These are phyloP conservation scores for Leuciscus idus DNA, from an alignment of 2,113 vertebrate species.

Conservation along the genomic window DNA sequence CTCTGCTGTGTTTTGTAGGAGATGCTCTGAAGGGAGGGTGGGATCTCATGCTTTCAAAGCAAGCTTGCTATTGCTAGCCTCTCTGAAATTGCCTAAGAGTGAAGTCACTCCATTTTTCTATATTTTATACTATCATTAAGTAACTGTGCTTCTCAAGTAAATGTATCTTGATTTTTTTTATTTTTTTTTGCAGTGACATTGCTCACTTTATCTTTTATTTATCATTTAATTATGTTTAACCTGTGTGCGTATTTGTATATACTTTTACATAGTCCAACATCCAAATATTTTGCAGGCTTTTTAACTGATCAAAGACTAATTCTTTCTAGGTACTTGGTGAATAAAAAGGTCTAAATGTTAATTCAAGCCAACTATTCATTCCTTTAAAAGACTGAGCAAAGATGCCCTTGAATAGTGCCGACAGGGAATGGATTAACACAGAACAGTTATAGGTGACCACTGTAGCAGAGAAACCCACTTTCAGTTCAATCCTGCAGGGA, in stretches of 20 bases:
- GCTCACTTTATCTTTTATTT: background rate
- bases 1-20: no score
- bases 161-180: no score
- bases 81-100: no score
- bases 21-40: no score
- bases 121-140: no score
- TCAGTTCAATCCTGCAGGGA: background rate
- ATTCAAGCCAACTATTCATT: background rate
- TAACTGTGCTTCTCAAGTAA: no score
- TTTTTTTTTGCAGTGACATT: background rate
- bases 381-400: background rate
- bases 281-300: no score
- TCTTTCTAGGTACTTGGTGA: background rate
- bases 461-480: slow-evolving; percentile 2
- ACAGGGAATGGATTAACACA: slow-evolving; percentile 7
- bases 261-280: no score
- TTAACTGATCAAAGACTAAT: background rate
- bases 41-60: no score
- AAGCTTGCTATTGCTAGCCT: no score
- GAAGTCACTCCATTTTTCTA: no score
- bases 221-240: background rate
- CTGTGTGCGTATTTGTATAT: background rate
- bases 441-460: slow-evolving; percentile 15
- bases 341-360: background rate
- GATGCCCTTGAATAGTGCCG: background rate